Percentiles rank a stretch among this genome's conserved stretches.
Evolutionary conservation across 2,797 vertebrate species (phyloP).

Genomic region (Crenuchus spilurus): DNA sequence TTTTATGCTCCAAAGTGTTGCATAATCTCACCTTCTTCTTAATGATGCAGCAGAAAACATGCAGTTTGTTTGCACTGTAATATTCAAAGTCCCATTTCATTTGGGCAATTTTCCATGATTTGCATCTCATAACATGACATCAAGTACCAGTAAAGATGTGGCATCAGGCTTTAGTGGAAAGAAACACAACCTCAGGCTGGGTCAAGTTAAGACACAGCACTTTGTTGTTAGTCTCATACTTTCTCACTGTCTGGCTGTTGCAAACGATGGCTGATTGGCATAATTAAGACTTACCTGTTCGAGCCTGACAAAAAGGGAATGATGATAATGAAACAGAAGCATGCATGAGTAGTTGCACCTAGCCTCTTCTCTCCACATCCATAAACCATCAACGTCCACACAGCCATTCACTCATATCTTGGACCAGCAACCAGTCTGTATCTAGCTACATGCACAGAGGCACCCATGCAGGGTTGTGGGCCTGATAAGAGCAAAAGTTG

Average conservation of each 20-base stretch:
- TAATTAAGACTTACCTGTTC: conserved; percentile 70
- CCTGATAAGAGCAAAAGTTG: conserved; percentile 77
- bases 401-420: conserved; percentile 45
- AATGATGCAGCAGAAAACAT: conserved; percentile 63
- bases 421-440: conserved; percentile 57
- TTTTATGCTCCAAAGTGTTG: conserved; percentile 47
- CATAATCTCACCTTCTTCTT: conserved; percentile 28
- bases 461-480: conserved; percentile 90
- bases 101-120: conserved; percentile 20
- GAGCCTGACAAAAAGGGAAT: conserved; percentile 7
- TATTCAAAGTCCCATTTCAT: conserved; percentile 43
- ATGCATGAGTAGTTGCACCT: conserved; percentile 65
- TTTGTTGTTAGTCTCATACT: conserved; percentile 55
- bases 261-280: conserved; percentile 10
- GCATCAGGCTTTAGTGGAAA: conserved; percentile 59
- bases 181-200: conserved; percentile 54
- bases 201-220: conserved; percentile 59
- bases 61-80: conserved; percentile 50
- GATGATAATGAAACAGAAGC: conserved; percentile 35
- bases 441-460: conserved; percentile 96
- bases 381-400: conserved; percentile 34
- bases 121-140: conserved; percentile 50
- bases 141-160: conserved; percentile 74
- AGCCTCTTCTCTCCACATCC: conserved; percentile 51
- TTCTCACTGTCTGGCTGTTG: conserved; percentile 42